Evolutionary conservation across 2,797 vertebrate species (phyloP).

Genomic region (Neosilurus hyrtlii): DNA sequence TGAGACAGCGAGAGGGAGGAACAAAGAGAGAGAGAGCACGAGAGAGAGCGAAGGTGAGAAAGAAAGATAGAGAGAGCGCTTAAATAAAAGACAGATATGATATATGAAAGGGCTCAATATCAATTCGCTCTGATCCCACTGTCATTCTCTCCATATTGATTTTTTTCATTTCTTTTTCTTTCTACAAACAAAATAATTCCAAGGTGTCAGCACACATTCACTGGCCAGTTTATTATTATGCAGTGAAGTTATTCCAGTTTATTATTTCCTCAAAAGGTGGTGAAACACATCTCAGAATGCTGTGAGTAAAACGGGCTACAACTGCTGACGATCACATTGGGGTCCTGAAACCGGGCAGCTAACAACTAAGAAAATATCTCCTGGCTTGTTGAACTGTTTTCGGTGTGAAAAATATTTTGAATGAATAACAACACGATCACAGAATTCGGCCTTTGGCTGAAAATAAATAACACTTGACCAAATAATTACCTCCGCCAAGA

Average conservation of each 20-base stretch:
- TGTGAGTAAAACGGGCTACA: not conserved
- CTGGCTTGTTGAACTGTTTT: not conserved
- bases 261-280: not conserved
- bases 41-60: not conserved
- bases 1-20: too few species aligned
- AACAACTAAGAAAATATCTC: not conserved
- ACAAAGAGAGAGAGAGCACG: conserved; percentile 1
- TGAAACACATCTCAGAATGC: not conserved
- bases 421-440: too few species aligned
- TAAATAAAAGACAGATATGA: not conserved
- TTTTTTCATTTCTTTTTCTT: too few species aligned
- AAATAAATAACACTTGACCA: too few species aligned
- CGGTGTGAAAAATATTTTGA: too few species aligned
- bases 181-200: not conserved
- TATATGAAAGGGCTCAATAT: not conserved
- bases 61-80: too few species aligned
- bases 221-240: conserved; percentile 15
- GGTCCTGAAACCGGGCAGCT: not conserved
- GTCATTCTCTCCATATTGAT: not conserved
- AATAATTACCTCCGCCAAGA: too few species aligned
- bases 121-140: not conserved
- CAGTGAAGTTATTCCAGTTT: too few species aligned
- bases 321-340: not conserved
- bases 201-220: not conserved
- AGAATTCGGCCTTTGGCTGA: too few species aligned